Conservation (phyloP, 2,113 vertebrate species). For the Chionis minor region DNA sequence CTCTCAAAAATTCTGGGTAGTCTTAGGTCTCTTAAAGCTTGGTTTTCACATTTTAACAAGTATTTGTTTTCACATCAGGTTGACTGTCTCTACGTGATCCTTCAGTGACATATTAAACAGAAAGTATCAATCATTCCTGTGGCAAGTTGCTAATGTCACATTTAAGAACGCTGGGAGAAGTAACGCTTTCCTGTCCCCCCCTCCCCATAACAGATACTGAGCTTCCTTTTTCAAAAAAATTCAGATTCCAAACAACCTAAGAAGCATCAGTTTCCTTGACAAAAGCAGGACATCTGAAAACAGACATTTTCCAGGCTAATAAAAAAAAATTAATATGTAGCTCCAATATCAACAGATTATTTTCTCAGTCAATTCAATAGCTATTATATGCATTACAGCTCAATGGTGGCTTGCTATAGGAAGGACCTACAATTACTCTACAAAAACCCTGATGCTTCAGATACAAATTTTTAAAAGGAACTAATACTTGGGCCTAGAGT, state of each 20-base stretch:
- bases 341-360: background rate
- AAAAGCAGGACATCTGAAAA: background rate
- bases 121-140: background rate
- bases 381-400: background rate
- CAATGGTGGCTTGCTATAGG: background rate
- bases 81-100: background rate
- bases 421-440: background rate
- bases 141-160: background rate
- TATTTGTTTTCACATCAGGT: background rate
- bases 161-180: background rate
- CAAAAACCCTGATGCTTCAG: background rate
- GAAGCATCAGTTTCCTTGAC: background rate
- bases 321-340: background rate
- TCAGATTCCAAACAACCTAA: background rate
- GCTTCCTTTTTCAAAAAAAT: background rate
- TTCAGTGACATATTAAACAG: background rate
- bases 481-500: background rate
- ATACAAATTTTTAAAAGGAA: background rate
- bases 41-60: background rate
- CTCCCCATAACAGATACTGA: background rate
- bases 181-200: background rate
- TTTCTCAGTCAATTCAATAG: background rate
- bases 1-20: background rate
- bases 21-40: background rate
- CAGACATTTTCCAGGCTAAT: background rate